A percentile compares a stretch with the other conserved stretches of the same genome.
Evolutionary conservation across 2,113 vertebrate species (phyloP).

Genomic region (Nibea coibor): DNA sequence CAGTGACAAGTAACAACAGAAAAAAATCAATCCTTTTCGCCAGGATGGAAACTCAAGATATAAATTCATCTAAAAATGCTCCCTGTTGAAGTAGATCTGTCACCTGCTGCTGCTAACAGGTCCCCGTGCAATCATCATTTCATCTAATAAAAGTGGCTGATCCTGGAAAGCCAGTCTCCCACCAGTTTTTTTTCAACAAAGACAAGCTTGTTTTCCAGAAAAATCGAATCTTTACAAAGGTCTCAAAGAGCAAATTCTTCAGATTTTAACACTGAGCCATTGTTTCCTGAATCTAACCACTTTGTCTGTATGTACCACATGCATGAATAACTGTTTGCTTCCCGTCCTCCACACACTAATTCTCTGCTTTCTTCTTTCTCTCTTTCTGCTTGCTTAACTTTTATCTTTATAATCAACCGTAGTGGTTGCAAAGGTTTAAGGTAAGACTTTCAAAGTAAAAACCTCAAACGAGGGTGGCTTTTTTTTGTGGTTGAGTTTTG

Average conservation of each 20-base stretch:
- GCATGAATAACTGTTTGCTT: slow-evolving; percentile 41
- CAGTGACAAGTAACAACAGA: slow-evolving; percentile 33
- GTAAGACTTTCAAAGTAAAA: slow-evolving; percentile 88
- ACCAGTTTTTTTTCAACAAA: slow-evolving; percentile 10
- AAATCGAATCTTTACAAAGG: slow-evolving; percentile 7
- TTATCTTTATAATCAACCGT: slow-evolving; percentile 91
- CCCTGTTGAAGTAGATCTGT: neutral
- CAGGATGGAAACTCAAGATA: slow-evolving; percentile 3
- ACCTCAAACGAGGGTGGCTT: neutral
- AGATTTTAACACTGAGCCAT: slow-evolving; percentile 32
- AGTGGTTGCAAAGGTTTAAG: slow-evolving; percentile 99
- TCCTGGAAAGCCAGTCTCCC: slow-evolving; percentile 19
- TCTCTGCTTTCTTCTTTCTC: slow-evolving; percentile 86
- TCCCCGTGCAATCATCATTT: neutral
- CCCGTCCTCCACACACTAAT: slow-evolving; percentile 83
- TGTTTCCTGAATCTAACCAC: slow-evolving; percentile 49
- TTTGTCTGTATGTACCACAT: slow-evolving; percentile 14
- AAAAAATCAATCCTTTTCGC: slow-evolving; percentile 53
- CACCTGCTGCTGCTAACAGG: slow-evolving; percentile 18
- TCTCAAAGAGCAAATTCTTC: slow-evolving; percentile 35
- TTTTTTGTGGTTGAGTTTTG: slow-evolving; percentile 21
- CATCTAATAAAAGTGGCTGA: neutral
- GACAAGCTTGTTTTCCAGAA: slow-evolving; percentile 28
- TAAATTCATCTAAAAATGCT: neutral
- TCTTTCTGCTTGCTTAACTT: slow-evolving; percentile 90